Base-by-base conservation (phyloP, 2,797 vertebrate species). In the Australoheros facetus region DNA sequence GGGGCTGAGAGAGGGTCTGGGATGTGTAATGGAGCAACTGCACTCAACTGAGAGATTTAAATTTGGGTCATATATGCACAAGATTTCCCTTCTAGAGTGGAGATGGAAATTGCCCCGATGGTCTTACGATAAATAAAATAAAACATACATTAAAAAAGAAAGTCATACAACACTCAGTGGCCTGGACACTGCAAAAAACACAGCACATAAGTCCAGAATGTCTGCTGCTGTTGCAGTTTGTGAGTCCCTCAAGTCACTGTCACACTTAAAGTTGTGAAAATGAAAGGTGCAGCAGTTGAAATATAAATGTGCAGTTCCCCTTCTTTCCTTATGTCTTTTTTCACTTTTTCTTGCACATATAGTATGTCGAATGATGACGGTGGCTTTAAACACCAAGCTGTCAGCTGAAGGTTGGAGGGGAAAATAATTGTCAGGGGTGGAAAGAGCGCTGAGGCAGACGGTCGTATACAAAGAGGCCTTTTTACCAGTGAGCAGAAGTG, bases 381-480 rank as follows among this genome's bases (percentile, higher is more conserved):
- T 16, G 60, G 78, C 79, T 79, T 45, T 79, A 79, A 88, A 23
- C 85, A 88, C 56, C 71, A 73, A 84, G 78, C 80, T 79, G 88
- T 89, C 89, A 90, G 87, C 85, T 80, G 89, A 89, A 81, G 83
- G 60, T 77, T 84, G 75, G 39, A 83, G 85, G 73, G 91, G 92
- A 88, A 93, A 93, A 92, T 91, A 84, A 90, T 88, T 89, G 91
- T 92, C 89, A 90, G 82, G 26, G 80, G 79, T 88, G 87, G 91
- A 93, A 79, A 60, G 39, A 55, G 85, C 75, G 55, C 75, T 23
- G 57, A 85, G 81, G 82, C 87, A 75, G 87, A 81, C 56, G 57
- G 76, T 71, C 73, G 76, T 71, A 90, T 82, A 94, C 93, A 93
- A 94, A 94, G 93, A 88, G 81, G 81, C 78, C 92, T 93, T 94